These are phyloP conservation scores for Anneissia japonica DNA, from an alignment of 35 echinoderm and acorn worm genomes.

Conservation along the genomic window DNA sequence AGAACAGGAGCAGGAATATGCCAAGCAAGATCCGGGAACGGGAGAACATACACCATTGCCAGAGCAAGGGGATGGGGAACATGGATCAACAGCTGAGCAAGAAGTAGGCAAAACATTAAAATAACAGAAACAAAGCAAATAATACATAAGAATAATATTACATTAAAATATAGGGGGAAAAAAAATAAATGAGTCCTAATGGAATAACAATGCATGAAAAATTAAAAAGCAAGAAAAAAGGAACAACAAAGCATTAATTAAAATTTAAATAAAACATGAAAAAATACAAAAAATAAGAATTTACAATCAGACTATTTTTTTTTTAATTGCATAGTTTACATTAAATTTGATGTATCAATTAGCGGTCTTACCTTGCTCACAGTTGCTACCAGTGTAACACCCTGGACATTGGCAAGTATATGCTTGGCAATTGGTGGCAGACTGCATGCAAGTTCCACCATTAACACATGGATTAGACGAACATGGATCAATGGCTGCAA, in stretches of 20 bases:
- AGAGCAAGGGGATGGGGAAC: conserved; percentile 42
- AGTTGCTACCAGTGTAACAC: conserved; percentile 52
- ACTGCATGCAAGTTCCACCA: conserved; percentile 17
- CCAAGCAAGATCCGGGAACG: conserved; percentile 36
- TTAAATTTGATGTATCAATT: no score
- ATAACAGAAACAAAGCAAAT: background rate
- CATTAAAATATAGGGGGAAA: no score
- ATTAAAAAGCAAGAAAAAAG: no score
- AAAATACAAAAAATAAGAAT: no score
- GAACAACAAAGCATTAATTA: no score
- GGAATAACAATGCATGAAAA: no score
- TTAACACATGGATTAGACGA: conserved; percentile 60
- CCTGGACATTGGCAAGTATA: conserved; percentile 51
- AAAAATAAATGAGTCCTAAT: no score
- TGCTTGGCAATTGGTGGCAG: conserved; percentile 26
- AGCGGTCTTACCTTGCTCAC: conserved; percentile 52
- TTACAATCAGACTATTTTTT: no score
- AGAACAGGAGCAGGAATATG: conserved; percentile 60
- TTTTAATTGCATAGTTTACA: no score
- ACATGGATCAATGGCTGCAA: conserved; percentile 64
- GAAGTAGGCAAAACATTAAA: background rate
- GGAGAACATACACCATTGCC: conserved; percentile 38
- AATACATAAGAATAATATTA: no score
- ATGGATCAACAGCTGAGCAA: conserved; percentile 28
- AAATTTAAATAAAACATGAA: no score